These are phyloP conservation scores for Paracyclopina nana DNA, from an alignment of 1,140 invertebrate genomes.

Conservation along the genomic window DNA sequence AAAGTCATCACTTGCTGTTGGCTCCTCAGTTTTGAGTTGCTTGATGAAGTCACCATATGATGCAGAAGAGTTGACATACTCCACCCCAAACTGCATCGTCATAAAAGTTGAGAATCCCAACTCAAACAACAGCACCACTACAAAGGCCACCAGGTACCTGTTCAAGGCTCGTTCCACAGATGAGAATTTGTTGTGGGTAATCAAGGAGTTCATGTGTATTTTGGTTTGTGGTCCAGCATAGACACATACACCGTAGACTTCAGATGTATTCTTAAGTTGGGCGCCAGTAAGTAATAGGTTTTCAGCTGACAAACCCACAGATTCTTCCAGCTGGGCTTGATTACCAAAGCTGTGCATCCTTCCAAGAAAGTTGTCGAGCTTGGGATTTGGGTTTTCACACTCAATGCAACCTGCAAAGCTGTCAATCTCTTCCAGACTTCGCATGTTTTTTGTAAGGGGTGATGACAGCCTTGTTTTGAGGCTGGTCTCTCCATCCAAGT, in stretches of 20 bases:
- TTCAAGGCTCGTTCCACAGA: constrained; percentile 38
- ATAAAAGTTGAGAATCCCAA: constrained; percentile 34
- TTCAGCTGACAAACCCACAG: constrained; percentile 37
- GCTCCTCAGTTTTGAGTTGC: not conserved
- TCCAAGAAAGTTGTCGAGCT: constrained; percentile 60
- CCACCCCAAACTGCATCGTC: constrained; percentile 24
- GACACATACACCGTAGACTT: constrained; percentile 38
- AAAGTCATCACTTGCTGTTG: not conserved
- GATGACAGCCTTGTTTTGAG: constrained; percentile 32
- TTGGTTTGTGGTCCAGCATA: constrained; percentile 68
- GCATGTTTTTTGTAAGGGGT: constrained; percentile 22
- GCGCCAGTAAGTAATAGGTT: constrained; percentile 57
- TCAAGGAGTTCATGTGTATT: constrained; percentile 56
- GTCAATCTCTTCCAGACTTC: constrained; percentile 26
- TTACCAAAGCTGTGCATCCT: constrained; percentile 27
- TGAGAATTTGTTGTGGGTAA: constrained; percentile 52
- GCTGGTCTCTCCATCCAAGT: constrained; percentile 48
- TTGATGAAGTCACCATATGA: not conserved
- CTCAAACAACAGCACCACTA: constrained; percentile 40
- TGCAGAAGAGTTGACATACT: not conserved
- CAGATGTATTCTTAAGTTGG: constrained; percentile 56
- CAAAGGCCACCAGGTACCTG: constrained; percentile 42
- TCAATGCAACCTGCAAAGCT: constrained; percentile 37
- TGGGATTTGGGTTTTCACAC: constrained; percentile 31
- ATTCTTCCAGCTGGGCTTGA: constrained; percentile 16